These are phyloP conservation scores for Epistrophe grossulariae DNA, from an alignment of 2,888 invertebrate genomes.

Conservation along the genomic window DNA sequence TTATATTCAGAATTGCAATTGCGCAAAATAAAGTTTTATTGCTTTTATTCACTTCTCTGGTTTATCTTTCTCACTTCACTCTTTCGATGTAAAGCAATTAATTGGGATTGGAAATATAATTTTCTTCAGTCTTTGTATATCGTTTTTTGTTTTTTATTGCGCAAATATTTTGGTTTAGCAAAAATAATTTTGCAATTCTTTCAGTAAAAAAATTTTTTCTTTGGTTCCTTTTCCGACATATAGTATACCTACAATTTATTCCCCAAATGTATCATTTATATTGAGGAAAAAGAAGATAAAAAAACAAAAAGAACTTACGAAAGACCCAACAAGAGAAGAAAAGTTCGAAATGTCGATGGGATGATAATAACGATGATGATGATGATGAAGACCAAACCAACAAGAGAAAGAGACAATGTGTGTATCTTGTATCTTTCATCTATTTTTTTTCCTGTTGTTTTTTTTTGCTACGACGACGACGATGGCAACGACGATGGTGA, in stretches of 20 bases:
- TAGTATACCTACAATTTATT: slow-evolving; percentile 23
- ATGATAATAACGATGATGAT: slow-evolving; percentile 37
- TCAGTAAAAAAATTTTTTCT: slow-evolving; percentile 31
- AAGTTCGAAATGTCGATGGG: slow-evolving; percentile 34
- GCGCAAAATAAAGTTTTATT: slow-evolving; percentile 68
- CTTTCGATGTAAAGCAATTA: slow-evolving; percentile 30
- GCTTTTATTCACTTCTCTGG: slow-evolving; percentile 25
- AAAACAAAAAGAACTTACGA: slow-evolving; percentile 34
- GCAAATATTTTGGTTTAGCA: not conserved
- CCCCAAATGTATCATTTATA: slow-evolving; percentile 50
- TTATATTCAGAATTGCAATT: slow-evolving; percentile 67
- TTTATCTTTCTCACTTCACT: not conserved
- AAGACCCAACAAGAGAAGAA: slow-evolving; percentile 46
- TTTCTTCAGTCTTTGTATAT: not conserved
- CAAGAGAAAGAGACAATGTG: slow-evolving; percentile 54
- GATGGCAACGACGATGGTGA: slow-evolving; percentile 21
- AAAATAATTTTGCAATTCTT: not conserved
- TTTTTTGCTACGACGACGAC: not conserved
- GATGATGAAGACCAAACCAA: slow-evolving; percentile 42
- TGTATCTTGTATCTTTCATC: slow-evolving; percentile 67
- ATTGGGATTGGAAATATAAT: slow-evolving; percentile 40
- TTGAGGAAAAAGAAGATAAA: slow-evolving; percentile 18
- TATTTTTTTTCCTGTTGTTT: slow-evolving; percentile 42
- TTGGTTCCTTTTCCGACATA: slow-evolving; percentile 22
- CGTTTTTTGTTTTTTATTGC: not conserved